Percentiles rank a stretch among this genome's conserved stretches.
phyloP scores from a whole-genome alignment of 2,888 invertebrate species.

The Zygothrica quintamaculata region DNA sequence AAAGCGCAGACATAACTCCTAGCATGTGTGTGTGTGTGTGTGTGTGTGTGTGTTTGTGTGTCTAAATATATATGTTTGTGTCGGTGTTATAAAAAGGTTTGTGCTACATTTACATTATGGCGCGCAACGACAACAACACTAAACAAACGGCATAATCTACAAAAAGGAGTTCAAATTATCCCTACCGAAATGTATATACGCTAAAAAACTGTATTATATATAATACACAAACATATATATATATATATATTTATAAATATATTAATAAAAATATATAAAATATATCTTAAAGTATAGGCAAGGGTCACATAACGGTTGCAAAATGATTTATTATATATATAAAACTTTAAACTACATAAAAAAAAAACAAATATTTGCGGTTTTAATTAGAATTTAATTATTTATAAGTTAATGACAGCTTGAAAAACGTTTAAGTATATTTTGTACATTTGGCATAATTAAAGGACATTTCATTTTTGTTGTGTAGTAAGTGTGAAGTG shows the following conservation, averaged over 20 bases:
- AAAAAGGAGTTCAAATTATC: conserved; percentile 36
- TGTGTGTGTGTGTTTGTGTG: conserved; percentile 22
- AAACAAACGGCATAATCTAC: conserved; percentile 75
- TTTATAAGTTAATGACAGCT: too few species aligned
- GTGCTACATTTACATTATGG: conserved; percentile 79
- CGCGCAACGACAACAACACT: conserved; percentile 70
- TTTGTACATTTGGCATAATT: too few species aligned
- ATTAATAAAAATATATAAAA: neutral
- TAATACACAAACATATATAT: neutral
- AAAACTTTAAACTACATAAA: too few species aligned
- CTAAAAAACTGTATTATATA: neutral
- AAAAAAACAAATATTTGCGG: too few species aligned
- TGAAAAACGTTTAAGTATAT: too few species aligned
- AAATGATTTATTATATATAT: too few species aligned
- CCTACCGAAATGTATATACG: conserved; percentile 11
- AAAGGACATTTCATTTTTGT: too few species aligned
- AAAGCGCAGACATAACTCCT: conserved; percentile 76
- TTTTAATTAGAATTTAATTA: too few species aligned
- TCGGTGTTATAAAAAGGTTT: conserved; percentile 76
- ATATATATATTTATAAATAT: neutral
- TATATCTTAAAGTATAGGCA: neutral
- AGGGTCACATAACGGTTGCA: too few species aligned
- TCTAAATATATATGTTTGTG: conserved; percentile 44
- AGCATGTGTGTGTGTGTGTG: conserved; percentile 47
- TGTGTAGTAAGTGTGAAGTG: too few species aligned